Evolutionary conservation across 2,797 vertebrate genomes (phyloP), one percentile per base, ranked within the genome.

Genomic region (Thalassophryne amazonica): DNA sequence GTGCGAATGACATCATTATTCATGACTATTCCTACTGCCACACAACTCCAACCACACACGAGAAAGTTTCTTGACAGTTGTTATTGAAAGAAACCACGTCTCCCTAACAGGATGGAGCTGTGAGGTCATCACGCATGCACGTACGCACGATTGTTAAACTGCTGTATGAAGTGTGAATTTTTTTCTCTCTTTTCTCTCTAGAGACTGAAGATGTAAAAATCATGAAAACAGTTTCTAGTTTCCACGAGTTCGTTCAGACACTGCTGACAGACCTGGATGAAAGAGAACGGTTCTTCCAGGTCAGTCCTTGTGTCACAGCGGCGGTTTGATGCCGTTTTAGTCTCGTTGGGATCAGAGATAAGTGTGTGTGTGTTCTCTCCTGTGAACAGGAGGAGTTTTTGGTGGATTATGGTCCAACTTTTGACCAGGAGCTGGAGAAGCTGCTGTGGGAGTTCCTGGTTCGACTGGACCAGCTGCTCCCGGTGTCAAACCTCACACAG

Each of bases 381-480:
- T 27, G 23, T n/a, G n/a, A n/a, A 21, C 50, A 94, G 93, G 87
- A 90, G 37, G 80, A 81, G 30, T 92, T 95, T 47, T 77, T 79
- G 7, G 64, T 76, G 6, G 91, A 94, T 11, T 96, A 93, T 10
- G 93, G 93, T 9, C 79, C 88, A 8, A 36, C 52, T 18, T 95
- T 90, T 58, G 66, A 92, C 33, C 56, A 51, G 17, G 90, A 90
- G 12, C 67, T 95, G 61, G 91, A 95, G 70, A 93, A 93, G 56
- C 84, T 94, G 9, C 67, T 96, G 27, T 93, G 92, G 84, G 93
- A 96, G 69, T 94, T 94, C 55, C 54, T 96, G 55, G 78, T 82
- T 41, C 88, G 91, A 30, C 38, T 95, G 55, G 92, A 94, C 64
- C 90, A 88, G 74, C 31, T 92, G 13, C 78, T 96, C 11, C 91